phyloP scores from a whole-genome alignment of 2,113 vertebrate genomes.

The Rhinopomastus cyanomelas region DNA sequence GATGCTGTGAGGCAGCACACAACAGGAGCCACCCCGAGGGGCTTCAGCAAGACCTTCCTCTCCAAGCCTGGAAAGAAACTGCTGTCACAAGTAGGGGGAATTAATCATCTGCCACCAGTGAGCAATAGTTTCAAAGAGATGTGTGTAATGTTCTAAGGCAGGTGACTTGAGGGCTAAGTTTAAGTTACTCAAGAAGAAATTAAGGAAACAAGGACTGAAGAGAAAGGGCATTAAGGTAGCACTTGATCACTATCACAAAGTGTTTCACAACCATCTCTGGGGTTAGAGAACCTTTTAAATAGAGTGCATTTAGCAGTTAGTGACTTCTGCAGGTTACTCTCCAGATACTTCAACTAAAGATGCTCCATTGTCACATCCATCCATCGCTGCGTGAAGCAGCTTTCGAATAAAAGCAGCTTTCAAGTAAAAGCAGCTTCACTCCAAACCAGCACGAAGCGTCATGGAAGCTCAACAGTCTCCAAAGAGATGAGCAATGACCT shows the following conservation, averaged over 20 bases:
- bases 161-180: neutral
- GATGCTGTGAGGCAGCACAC: accelerated
- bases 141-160: neutral
- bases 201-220: neutral
- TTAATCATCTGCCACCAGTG: neutral
- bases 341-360: neutral
- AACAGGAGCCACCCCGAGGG: neutral
- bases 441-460: neutral
- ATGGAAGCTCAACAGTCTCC: neutral
- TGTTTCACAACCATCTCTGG: neutral
- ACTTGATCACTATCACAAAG: neutral
- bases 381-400: neutral
- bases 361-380: neutral
- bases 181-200: neutral
- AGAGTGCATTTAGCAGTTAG: neutral
- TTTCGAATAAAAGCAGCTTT: neutral
- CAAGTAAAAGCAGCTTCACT: neutral
- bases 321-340: neutral
- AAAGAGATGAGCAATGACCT: neutral
- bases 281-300: neutral
- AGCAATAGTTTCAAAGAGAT: neutral
- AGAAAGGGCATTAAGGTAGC: neutral
- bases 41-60: neutral
- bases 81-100: neutral
- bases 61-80: neutral